phyloP scores from a whole-genome alignment of 2,888 invertebrate genomes.

The Charanyca ferruginea region DNA sequence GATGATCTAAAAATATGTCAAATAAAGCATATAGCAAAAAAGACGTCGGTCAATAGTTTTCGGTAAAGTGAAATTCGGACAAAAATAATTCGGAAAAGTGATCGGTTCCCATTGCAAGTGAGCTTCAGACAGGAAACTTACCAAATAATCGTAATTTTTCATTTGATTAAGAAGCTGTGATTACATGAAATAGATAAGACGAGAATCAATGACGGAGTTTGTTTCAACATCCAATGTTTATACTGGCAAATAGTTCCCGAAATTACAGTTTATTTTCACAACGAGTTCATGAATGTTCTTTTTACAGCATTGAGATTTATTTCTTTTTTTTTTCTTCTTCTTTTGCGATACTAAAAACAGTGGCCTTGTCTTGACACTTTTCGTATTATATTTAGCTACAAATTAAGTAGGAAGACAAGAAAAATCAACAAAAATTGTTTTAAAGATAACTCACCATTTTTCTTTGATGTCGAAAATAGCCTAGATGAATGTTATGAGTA shows the following conservation, averaged over 20 bases:
- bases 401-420: conserved; percentile 7
- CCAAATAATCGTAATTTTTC: conserved; percentile 26
- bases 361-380: conserved; percentile 40
- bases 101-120: background rate
- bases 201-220: conserved; percentile 31
- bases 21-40: no score
- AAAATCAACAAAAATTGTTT: conserved; percentile 25
- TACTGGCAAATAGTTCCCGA: conserved; percentile 31
- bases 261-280: conserved; percentile 44
- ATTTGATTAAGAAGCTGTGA: conserved; percentile 27
- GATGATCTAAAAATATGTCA: no score
- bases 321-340: conserved; percentile 6
- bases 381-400: conserved; percentile 8
- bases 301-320: conserved; percentile 42
- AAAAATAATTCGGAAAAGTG: no score
- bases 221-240: conserved; percentile 29
- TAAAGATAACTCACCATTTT: conserved; percentile 4
- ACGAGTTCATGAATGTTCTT: conserved; percentile 47
- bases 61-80: no score
- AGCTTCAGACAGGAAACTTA: conserved; percentile 18
- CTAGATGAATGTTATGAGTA: background rate
- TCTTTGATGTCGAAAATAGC: conserved; percentile 29
- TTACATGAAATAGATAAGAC: conserved; percentile 22
- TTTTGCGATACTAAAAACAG: conserved; percentile 7
- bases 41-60: no score